Conservation (phyloP, 2,797 vertebrate genomes). For the Sphenopsis melanotis region DNA sequence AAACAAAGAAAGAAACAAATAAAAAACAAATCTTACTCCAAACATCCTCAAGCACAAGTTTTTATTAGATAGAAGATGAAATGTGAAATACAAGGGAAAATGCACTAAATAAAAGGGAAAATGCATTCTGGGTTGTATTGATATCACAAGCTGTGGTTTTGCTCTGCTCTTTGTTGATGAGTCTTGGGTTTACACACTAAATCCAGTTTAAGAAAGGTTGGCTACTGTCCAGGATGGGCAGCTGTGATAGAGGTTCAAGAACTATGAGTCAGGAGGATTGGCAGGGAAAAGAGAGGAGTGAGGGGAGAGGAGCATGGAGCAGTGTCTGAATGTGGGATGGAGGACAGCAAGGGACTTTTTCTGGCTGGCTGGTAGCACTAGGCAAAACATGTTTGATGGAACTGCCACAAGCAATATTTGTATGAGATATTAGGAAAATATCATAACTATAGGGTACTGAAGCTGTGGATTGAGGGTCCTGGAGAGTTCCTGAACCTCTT, state of each 20-base stretch:
- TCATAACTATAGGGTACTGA: neutral
- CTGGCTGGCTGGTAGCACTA: neutral
- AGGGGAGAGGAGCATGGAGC: neutral
- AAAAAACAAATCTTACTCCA: neutral
- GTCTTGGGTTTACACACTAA: neutral
- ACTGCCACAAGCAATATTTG: neutral
- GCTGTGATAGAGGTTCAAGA: neutral
- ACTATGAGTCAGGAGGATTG: neutral
- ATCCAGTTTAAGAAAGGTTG: neutral
- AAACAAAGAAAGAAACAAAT: rapidly evolving
- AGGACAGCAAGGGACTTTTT: neutral
- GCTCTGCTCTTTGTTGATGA: neutral
- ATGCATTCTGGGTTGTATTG: neutral
- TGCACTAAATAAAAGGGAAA: neutral
- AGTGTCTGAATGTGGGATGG: neutral
- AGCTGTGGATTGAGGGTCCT: neutral
- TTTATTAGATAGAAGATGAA: neutral
- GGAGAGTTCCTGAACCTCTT: neutral
- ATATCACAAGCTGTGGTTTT: neutral
- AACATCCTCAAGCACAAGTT: neutral
- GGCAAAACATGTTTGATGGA: neutral
- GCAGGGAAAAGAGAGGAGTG: neutral
- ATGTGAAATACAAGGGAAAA: neutral
- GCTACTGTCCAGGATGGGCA: neutral
- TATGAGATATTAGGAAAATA: neutral